These are phyloP conservation scores for Microctenopoma stevenorrisi DNA, from an alignment of 2,797 vertebrate genomes.

Conservation along the genomic window DNA sequence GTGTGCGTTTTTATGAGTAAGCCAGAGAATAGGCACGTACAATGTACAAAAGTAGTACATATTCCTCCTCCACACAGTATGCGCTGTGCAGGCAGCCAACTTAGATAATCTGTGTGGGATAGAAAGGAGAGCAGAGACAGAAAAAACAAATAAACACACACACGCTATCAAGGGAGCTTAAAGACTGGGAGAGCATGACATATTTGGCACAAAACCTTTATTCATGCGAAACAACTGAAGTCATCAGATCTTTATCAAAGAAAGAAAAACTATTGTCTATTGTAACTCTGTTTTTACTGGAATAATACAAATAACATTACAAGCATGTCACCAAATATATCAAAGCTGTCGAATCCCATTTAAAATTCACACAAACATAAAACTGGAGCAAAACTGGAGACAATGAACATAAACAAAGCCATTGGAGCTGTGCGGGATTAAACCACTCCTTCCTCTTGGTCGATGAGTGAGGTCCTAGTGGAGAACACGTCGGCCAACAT, in stretches of 20 bases:
- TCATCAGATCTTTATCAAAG: conserved; percentile 53
- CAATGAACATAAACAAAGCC: background rate
- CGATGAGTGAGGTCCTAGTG: conserved; percentile 88
- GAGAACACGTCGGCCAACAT: conserved; percentile 97
- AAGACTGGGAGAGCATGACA: conserved; percentile 37
- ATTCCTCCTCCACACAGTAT: conserved; percentile 34
- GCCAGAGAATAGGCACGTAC: conserved; percentile 47
- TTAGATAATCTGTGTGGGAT: conserved; percentile 70
- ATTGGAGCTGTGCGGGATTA: conserved; percentile 59
- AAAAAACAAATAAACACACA: conserved; percentile 53
- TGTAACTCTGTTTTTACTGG: conserved; percentile 34
- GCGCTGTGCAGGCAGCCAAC: conserved; percentile 47
- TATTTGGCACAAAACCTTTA: conserved; percentile 68
- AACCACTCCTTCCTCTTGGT: conserved; percentile 91
- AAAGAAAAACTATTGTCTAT: conserved; percentile 34
- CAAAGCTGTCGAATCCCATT: conserved; percentile 30
- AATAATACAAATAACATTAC: conserved; percentile 33
- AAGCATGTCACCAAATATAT: conserved; percentile 11
- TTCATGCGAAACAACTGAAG: conserved; percentile 68
- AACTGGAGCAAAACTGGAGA: conserved; percentile 20
- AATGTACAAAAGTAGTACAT: conserved; percentile 56
- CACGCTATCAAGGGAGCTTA: conserved; percentile 44
- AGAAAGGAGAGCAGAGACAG: conserved; percentile 34
- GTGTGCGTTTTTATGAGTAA: conserved; percentile 19
- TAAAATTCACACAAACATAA: conserved; percentile 44